These are phyloP conservation scores for Myotis myotis DNA, from an alignment of 2,797 vertebrate species.

Conservation along the genomic window DNA sequence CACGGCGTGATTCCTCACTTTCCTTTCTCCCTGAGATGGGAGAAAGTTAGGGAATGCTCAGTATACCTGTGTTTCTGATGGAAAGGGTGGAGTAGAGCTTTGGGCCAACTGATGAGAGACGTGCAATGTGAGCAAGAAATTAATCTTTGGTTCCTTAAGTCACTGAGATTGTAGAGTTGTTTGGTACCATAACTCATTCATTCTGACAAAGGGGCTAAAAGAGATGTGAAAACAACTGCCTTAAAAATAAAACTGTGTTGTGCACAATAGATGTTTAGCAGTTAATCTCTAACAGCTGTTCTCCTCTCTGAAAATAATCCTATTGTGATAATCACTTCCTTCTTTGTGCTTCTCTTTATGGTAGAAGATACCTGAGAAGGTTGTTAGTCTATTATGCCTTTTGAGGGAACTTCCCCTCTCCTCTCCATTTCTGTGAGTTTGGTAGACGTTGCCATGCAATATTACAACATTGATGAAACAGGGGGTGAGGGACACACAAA, in stretches of 20 bases:
- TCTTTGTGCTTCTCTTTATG: neutral
- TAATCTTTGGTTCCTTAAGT: slow-evolving; percentile 17
- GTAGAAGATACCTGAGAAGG: neutral
- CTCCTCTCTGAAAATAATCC: neutral
- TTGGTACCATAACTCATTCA: neutral
- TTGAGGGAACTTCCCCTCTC: neutral
- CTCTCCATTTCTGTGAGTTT: neutral
- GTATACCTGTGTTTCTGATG: neutral
- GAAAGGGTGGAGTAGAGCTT: neutral
- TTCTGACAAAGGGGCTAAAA: neutral
- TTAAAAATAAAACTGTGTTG: neutral
- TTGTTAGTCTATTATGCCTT: neutral
- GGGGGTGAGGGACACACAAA: neutral
- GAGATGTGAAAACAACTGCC: neutral
- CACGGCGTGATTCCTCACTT: neutral
- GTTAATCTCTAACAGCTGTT: neutral
- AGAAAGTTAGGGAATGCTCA: neutral
- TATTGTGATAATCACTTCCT: neutral
- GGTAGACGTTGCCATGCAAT: neutral
- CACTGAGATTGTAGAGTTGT: neutral
- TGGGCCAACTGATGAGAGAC: neutral
- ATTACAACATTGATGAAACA: neutral
- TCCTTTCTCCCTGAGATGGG: neutral
- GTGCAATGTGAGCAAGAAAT: neutral
- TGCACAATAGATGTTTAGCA: neutral